Conservation (phyloP, 2,113 vertebrate species). For the Phocoena phocoena region DNA sequence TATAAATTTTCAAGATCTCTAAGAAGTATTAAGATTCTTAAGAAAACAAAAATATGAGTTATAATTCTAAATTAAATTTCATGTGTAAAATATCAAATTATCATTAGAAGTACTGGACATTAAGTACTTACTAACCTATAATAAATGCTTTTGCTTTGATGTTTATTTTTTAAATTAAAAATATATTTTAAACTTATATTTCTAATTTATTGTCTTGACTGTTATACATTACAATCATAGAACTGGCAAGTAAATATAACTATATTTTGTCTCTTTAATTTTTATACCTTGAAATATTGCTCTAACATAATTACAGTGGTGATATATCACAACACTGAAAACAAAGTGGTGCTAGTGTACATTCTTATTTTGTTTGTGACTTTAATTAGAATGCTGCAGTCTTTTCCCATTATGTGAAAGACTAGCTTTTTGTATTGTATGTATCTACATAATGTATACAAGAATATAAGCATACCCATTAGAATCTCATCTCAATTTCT, state of each 20-base stretch:
- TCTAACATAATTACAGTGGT: neutral
- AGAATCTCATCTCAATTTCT: neutral
- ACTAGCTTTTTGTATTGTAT: neutral
- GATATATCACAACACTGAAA: neutral
- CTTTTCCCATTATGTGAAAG: neutral
- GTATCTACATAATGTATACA: neutral
- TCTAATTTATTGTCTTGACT: neutral
- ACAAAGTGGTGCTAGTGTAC: neutral
- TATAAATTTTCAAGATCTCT: neutral
- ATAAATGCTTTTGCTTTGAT: neutral
- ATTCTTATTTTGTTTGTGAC: neutral
- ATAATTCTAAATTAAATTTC: neutral
- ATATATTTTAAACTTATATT: neutral
- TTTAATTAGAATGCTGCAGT: neutral
- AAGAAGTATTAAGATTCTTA: neutral
- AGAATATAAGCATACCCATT: neutral
- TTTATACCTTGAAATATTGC: neutral
- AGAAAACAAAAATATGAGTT: neutral
- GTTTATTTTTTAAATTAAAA: neutral
- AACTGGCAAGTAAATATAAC: neutral
- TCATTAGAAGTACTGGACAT: neutral
- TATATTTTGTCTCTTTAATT: neutral
- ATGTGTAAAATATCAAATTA: neutral
- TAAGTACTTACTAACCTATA: neutral
- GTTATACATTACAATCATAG: neutral